Evolutionary conservation across 2,113 vertebrate genomes (phyloP).

Genomic region (Eurystomus gularis): DNA sequence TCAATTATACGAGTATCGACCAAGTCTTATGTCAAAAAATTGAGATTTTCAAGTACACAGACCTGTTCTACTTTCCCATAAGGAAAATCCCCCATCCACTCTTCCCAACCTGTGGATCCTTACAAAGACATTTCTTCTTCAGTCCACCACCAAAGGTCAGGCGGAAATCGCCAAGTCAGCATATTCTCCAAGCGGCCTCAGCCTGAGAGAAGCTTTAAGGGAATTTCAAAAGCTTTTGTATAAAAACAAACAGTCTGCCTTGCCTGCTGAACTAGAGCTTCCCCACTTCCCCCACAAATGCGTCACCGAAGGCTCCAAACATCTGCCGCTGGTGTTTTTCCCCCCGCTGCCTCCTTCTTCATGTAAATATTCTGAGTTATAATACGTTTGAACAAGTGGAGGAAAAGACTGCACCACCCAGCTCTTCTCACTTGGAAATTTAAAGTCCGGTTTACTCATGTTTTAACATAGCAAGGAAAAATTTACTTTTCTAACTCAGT

Average conservation of each 20-base stretch:
- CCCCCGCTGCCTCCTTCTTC: not conserved
- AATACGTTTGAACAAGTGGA: not conserved
- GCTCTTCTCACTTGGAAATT: not conserved
- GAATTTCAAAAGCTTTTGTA: not conserved
- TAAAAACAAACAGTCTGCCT: not conserved
- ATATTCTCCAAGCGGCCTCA: not conserved
- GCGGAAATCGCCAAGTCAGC: not conserved
- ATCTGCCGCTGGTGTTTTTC: not conserved
- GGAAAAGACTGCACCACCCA: not conserved
- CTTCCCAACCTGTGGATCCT: not conserved
- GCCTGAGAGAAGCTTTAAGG: not conserved
- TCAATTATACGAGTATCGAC: not conserved
- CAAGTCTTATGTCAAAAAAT: not conserved
- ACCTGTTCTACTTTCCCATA: not conserved
- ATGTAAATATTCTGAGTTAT: constrained; percentile 4
- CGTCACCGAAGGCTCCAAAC: not conserved
- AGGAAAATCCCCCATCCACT: not conserved
- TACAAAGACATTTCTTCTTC: not conserved
- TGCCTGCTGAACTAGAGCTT: not conserved
- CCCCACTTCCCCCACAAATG: not conserved
- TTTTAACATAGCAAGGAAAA: not conserved
- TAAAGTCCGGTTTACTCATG: not conserved
- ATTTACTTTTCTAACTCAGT: not conserved
- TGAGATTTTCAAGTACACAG: not conserved
- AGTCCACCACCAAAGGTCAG: not conserved